A percentile compares a stretch with the other conserved stretches of the same genome.
Conservation (phyloP, 2,113 vertebrate genomes). For the Micronycteris hirsuta region DNA sequence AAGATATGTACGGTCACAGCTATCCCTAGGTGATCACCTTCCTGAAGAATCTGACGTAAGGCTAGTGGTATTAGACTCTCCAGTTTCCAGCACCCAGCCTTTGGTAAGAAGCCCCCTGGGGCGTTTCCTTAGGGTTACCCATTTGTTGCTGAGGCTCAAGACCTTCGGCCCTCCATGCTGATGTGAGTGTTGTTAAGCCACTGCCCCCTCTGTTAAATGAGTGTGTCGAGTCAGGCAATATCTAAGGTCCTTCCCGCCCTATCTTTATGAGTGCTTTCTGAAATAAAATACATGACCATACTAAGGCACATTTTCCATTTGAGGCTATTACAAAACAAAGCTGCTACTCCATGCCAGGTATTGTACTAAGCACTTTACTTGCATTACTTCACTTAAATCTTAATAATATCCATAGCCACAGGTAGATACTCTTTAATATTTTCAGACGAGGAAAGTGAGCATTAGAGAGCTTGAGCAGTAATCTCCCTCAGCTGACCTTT, state of each 20-base stretch:
- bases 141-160: not conserved
- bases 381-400: not conserved
- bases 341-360: not conserved
- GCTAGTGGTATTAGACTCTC: not conserved
- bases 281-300: not conserved
- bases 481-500: not conserved
- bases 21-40: not conserved
- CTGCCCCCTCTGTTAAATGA: not conserved
- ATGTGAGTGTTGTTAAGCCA: not conserved
- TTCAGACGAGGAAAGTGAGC: not conserved
- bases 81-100: not conserved
- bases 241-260: not conserved
- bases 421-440: not conserved
- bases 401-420: not conserved
- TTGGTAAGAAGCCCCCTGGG: not conserved
- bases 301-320: not conserved
- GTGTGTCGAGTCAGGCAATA: not conserved
- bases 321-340: too few relatives aligned
- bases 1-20: not conserved
- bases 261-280: not conserved
- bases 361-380: not conserved
- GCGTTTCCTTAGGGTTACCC: not conserved
- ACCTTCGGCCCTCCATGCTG: not conserved
- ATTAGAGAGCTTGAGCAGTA: not conserved
- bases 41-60: not conserved